Evolutionary conservation across 1,140 invertebrate species (phyloP), one percentile per base, ranked within the genome.

Genomic region (Radopholus similis): DNA sequence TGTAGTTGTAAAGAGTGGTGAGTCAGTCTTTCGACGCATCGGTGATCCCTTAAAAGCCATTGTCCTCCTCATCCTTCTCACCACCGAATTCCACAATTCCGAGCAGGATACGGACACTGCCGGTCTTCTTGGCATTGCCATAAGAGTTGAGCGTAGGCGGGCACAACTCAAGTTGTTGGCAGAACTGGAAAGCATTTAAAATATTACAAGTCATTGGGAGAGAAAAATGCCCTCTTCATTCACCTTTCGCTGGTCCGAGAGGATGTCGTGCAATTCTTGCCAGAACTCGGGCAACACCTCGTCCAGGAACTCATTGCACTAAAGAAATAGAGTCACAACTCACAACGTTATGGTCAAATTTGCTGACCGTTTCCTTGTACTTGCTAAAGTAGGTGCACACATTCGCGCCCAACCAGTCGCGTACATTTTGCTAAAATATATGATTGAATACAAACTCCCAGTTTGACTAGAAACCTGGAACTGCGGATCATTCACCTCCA

Each of bases 201-300:
- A 38, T 37, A 32, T 23, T 21, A 38, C 13, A 21, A 32, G 2
- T 32, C 23, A 18, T 23, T 9, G 6, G 4, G 21, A 28, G 26
- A n/a, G 42, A 23, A 18, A n/a, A n/a, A n/a, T 35, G 26, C 18
- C 2, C 30, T 23, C 70, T 32, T 32, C 26, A 30, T 51, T 42
- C 5, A 71, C 68, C 44, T 72, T 49, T 13, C 62, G 63, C 15
- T 73, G 64, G 37, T 81, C 66, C 8, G 44, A n/a, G 4, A 80
- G 64, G 23, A 80, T 49, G 47, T 70, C 66, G 26, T 80, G 59
- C 18, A 80, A 58, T 55, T 81, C 71, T 51, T 80, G 58, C 70
- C 78, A 80, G 55, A 80, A 62, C 55, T 80, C 76, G 34, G 77
- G 77, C 13, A 80, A 63, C 35, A 75, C 76, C 34, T 81, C 68